Evolutionary conservation across 2,797 vertebrate genomes (phyloP), one percentile per base, ranked within the genome.

Genomic region (Oryzias sinensis): DNA sequence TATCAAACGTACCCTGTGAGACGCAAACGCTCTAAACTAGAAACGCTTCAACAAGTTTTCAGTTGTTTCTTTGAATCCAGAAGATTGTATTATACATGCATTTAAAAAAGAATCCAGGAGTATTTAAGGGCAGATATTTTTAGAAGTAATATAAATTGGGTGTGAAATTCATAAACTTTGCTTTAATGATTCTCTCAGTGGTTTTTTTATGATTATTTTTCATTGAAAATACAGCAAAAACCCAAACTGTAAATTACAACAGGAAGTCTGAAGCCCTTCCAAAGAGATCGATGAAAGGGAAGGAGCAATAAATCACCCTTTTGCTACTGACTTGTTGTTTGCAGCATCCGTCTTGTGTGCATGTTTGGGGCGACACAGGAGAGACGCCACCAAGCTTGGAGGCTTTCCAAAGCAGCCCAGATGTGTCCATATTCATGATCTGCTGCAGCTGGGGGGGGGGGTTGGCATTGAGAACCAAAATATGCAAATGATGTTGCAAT

Each of bases 271-370:
- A 48, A 22, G n/a, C 48, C 3, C 5, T 49, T 14, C 4, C 8
- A 49, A n/a, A 43, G 22, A 33, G 56, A 49, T 25, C 13, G 25
- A 46, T 29, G 44, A 22, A 59, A 48, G 20, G 59, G 59, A 65
- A 83, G 65, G 63, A 65, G 62, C 55, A 55, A 49, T 62, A 60
- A 67, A 79, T 79, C 62, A 70, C 44, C 68, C 63, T 60, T 58
- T 70, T 43, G 49, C 72, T 64, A 7, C 44, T 0, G 49, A 11
- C 7, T 8, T 45, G 58, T 45, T 63, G 45, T 71, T 65, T 69
- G 53, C 62, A 65, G 15, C 43, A 43, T 46, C 41, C n/a, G 43
- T 43, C 41, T n/a, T 16, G 20, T 25, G 45, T 41, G 25, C 16
- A 22, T 22, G n/a, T 15, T 63, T 43, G 37, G 14, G 51, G 43